Evolutionary conservation across 2,888 invertebrate species (phyloP).

Genomic region (Lomographa bimaculata): DNA sequence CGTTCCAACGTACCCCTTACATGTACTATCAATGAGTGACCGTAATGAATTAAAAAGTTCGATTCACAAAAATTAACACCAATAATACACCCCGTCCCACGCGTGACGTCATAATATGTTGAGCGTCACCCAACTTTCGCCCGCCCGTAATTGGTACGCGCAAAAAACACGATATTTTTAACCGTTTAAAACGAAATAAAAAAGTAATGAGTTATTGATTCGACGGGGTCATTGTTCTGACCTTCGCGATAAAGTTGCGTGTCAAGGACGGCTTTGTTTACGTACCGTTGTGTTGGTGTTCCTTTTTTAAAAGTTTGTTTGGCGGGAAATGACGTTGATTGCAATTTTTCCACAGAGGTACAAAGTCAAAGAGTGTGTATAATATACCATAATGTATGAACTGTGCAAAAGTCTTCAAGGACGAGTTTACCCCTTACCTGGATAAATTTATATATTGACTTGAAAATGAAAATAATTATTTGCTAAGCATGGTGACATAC

Average conservation of each 20-base stretch:
- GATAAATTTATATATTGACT: too few relatives aligned
- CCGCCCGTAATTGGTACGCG: constrained; percentile 51
- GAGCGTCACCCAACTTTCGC: constrained; percentile 41
- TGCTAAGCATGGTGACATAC: too few relatives aligned
- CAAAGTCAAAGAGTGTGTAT: too few relatives aligned
- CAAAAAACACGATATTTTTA: constrained; percentile 65
- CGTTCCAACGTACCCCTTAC: too few relatives aligned
- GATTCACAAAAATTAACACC: constrained; percentile 35
- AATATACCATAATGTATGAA: too few relatives aligned
- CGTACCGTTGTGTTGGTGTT: constrained; percentile 37
- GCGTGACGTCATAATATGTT: constrained; percentile 55
- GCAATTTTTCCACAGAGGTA: too few relatives aligned
- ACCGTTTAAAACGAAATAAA: constrained; percentile 65
- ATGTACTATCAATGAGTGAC: constrained; percentile 7
- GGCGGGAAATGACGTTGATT: too few relatives aligned
- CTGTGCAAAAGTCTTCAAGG: too few relatives aligned
- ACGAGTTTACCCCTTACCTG: too few relatives aligned
- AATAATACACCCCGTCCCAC: constrained; percentile 28
- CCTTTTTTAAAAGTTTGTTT: constrained; percentile 14
- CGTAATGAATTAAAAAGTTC: constrained; percentile 31
- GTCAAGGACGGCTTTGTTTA: constrained; percentile 64
- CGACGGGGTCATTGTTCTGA: constrained; percentile 48
- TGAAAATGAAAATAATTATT: too few relatives aligned
- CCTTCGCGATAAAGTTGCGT: constrained; percentile 43
- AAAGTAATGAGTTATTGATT: constrained; percentile 71